A percentile compares a stretch with the other conserved stretches of the same genome.
These are phyloP conservation scores for Drosophila nasuta DNA, from an alignment of 1,140 invertebrate species.

Conservation along the genomic window DNA sequence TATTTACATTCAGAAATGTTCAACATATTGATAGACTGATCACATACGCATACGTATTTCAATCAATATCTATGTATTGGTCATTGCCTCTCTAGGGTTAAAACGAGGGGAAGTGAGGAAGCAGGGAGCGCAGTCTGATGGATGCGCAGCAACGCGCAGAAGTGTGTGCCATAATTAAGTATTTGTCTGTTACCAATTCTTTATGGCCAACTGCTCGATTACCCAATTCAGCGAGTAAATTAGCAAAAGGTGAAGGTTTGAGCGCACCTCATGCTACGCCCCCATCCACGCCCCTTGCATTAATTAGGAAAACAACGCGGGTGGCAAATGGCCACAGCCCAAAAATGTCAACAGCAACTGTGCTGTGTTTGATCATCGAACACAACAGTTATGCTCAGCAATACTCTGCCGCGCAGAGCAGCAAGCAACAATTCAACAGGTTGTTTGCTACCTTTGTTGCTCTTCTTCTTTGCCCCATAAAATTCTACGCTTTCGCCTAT, in stretches of 20 bases:
- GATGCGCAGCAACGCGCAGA: constrained; percentile 4
- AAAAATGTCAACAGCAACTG: background rate
- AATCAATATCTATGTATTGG: no score
- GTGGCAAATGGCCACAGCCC: background rate
- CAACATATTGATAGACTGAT: no score
- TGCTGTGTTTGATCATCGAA: background rate
- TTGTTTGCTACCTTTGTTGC: background rate
- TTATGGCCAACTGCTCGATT: constrained; percentile 18
- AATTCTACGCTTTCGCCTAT: background rate
- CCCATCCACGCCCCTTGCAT: background rate
- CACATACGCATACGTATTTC: no score
- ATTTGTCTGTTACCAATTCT: constrained; percentile 67
- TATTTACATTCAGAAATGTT: no score
- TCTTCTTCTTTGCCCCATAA: background rate
- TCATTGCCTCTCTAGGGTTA: no score
- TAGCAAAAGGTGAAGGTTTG: constrained; percentile 59
- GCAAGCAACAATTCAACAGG: background rate
- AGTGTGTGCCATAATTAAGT: constrained; percentile 31
- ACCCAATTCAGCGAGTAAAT: constrained; percentile 6
- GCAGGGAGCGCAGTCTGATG: background rate
- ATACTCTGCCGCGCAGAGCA: background rate
- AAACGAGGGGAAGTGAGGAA: background rate
- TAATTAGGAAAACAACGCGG: background rate
- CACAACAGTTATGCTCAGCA: background rate
- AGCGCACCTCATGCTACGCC: constrained; percentile 4